Base-by-base conservation (phyloP, 2,888 invertebrate genomes). In the Rotaria socialis region DNA sequence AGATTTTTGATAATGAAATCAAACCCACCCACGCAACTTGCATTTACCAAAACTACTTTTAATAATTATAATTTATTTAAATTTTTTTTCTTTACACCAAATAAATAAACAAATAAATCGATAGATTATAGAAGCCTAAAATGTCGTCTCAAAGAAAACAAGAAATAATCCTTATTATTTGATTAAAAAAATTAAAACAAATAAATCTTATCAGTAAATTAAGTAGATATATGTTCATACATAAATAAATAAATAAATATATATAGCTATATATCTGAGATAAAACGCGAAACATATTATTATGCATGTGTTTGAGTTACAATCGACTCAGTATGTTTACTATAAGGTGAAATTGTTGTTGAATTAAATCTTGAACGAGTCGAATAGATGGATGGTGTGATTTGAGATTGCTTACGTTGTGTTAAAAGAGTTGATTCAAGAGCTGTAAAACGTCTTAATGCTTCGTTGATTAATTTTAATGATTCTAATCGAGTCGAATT, bases 391-490 rank as follows among this genome's bases (percentile, higher is more conserved):
- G 67, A 19, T 19, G 67, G 6, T 41, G 35, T 35, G 6, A 67
- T 67, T 41, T 67, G 67, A 16, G 67, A 67, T 35, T 27, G 67
- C 19, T 80, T 80, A 7, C 80, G 80, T 80, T 80, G 80, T 24
- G 47, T 8, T 24, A 47, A 43, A 24, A 80, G 24, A 24, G 80
- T 47, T 80, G 80, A 43, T 80, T 80, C 80, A 80, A 80, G 47
- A 1, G 80, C 4, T 19, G 41, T 47, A 80, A 80, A 80, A 80
- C 80, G 80, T 43, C 80, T 47, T 47, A 80, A 80, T 47, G 80
- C 80, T 80, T 80, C 80, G 14, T 43, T 47, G 10, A 80, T 80
- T 47, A 80, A 47, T n/a, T 80, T 80, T n/a, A 80, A 47, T n/a
- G 80, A 43, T 47, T 80, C 43, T 24, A 80, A 47, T 47, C 80